These are phyloP conservation scores for Acrobasis suavella DNA, from an alignment of 2,888 invertebrate genomes.

Conservation along the genomic window DNA sequence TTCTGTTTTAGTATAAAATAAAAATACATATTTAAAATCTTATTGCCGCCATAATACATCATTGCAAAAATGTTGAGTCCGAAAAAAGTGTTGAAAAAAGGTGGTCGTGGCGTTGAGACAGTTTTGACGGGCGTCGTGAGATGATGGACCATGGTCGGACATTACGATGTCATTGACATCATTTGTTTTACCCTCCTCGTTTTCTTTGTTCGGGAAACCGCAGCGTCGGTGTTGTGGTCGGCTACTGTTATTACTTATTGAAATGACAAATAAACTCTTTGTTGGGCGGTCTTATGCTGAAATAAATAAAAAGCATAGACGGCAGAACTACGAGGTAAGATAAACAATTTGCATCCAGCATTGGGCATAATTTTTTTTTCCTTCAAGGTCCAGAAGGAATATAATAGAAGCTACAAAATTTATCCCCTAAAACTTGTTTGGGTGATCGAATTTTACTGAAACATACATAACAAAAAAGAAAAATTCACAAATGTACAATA, in stretches of 20 bases:
- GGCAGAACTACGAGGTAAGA: neutral
- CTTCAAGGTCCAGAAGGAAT: too few relatives aligned
- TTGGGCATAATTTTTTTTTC: too few relatives aligned
- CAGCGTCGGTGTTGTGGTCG: constrained; percentile 46
- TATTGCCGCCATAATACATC: constrained; percentile 6
- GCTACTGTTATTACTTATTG: constrained; percentile 38
- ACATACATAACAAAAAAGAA: too few relatives aligned
- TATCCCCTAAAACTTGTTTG: too few relatives aligned
- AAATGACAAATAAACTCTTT: neutral
- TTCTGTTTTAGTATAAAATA: too few relatives aligned
- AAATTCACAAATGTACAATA: too few relatives aligned
- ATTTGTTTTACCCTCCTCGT: constrained; percentile 60
- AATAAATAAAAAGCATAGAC: neutral
- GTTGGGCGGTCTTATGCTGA: neutral
- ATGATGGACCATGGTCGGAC: constrained; percentile 56
- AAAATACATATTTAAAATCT: too few relatives aligned
- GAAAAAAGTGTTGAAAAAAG: constrained; percentile 32
- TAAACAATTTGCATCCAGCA: too few relatives aligned
- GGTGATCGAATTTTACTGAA: too few relatives aligned
- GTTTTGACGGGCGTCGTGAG: constrained; percentile 59
- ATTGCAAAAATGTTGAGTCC: constrained; percentile 26
- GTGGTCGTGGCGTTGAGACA: constrained; percentile 45
- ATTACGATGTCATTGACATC: constrained; percentile 73
- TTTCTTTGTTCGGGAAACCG: constrained; percentile 48
- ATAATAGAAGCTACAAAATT: too few relatives aligned